phyloP scores from a whole-genome alignment of 2,888 invertebrate genomes.

The Mellilla xanthometata region DNA sequence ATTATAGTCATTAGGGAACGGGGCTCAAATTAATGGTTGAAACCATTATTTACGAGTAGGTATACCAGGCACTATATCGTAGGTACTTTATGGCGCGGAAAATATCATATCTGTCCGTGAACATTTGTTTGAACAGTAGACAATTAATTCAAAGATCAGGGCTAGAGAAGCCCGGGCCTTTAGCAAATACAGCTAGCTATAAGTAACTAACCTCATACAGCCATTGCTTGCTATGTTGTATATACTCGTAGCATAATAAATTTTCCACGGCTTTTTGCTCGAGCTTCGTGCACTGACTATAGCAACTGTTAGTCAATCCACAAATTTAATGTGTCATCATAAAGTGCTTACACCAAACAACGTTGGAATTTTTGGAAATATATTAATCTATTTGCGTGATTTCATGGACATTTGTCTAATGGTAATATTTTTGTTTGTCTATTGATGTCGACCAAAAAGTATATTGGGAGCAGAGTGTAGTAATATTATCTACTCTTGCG shows the following conservation, averaged over 20 bases:
- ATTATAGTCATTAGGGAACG: too few relatives aligned
- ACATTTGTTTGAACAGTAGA: not conserved
- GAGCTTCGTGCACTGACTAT: not conserved
- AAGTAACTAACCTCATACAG: conserved; percentile 3
- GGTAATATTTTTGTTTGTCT: too few relatives aligned
- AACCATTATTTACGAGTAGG: too few relatives aligned
- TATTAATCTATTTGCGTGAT: too few relatives aligned
- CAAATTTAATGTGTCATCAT: not conserved
- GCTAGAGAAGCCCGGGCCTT: conserved; percentile 11
- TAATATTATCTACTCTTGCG: too few relatives aligned
- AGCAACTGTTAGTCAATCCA: not conserved
- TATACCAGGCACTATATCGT: too few relatives aligned
- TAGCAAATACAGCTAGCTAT: conserved; percentile 13
- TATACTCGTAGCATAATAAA: conserved; percentile 12
- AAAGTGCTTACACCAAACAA: not conserved
- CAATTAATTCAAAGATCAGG: conserved; percentile 20
- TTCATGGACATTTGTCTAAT: too few relatives aligned
- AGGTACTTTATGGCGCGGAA: not conserved
- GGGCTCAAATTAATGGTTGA: too few relatives aligned
- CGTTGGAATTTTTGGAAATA: too few relatives aligned
- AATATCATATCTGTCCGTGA: not conserved
- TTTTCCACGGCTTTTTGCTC: conserved; percentile 15
- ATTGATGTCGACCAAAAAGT: too few relatives aligned
- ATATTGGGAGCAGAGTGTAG: too few relatives aligned
- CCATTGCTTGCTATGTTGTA: not conserved